A percentile compares a stretch with the other conserved stretches of the same genome.
These are phyloP conservation scores for Micronycteris hirsuta DNA, from an alignment of 2,113 vertebrate genomes.

Conservation along the genomic window DNA sequence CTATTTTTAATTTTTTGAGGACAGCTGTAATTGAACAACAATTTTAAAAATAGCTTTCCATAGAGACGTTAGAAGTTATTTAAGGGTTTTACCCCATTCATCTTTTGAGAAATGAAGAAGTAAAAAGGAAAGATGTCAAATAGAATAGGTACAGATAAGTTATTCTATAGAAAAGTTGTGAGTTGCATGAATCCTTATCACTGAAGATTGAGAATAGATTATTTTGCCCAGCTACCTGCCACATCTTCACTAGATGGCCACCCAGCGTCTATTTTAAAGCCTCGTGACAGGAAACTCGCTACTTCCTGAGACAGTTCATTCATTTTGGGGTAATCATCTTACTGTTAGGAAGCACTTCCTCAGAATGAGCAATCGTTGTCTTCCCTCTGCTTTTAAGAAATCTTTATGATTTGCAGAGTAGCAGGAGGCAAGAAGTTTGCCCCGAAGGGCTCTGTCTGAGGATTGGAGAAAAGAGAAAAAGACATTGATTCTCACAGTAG, in stretches of 20 bases:
- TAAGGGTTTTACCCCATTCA: background rate
- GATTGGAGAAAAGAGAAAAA: slow-evolving; percentile 17
- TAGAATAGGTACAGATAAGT: background rate
- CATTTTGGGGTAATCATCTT: background rate
- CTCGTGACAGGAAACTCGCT: background rate
- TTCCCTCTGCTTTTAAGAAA: background rate
- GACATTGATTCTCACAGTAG: slow-evolving; percentile 31
- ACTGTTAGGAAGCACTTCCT: background rate
- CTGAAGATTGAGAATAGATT: background rate
- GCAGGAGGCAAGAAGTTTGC: slow-evolving; percentile 33
- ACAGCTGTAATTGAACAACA: no score
- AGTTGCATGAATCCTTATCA: background rate
- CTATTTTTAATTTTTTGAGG: no score
- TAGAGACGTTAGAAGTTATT: background rate
- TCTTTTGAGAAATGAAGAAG: background rate
- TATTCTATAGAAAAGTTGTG: background rate
- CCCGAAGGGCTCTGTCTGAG: slow-evolving; percentile 2
- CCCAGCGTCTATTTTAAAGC: background rate
- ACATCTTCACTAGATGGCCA: background rate
- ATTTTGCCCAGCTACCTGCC: background rate
- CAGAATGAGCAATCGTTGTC: background rate
- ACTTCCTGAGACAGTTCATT: background rate
- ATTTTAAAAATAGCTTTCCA: no score
- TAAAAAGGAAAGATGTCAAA: background rate
- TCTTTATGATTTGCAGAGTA: background rate